Evolutionary conservation across 2,888 invertebrate genomes (phyloP), one percentile per base, ranked within the genome.

Genomic region (Argyresthia albistria): DNA sequence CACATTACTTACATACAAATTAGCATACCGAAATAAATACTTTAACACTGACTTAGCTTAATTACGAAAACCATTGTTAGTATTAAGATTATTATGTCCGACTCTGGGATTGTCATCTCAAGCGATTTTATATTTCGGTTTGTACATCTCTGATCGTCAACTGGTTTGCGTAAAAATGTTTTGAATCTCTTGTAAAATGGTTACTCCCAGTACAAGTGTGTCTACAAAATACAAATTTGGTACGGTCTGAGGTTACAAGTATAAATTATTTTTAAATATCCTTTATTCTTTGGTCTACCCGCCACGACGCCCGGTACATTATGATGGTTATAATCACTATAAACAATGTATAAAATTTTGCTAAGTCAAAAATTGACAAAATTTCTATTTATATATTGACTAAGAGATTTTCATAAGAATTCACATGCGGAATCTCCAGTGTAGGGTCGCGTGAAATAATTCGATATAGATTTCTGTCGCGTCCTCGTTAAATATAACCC

Each of bases 11-110:
- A 86, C 73, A 75, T 73, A 83, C 76, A 73, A 84, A 80, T 81
- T 87, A 87, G 79, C 76, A 76, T 82, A 82, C 77, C 69, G 76
- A 83, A 83, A 82, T 81, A 84, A 80, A 84, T 82, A 83, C 81
- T 78, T 84, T 83, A 87, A 87, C 84, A 82, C 80, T 83, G 83
- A 87, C 83, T 84, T 87, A 87, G 81, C 84, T 80, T 83, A 83
- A 77, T 72, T 79, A 80, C 80, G 79, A 80, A 75, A 84, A 81
- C 73, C 77, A 70, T 72, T 68, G 73, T 56, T 53, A 56, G 53
- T 71, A 74, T 63, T 61, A 72, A 76, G 71, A 68, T 51, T 71
- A 68, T 43, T 68, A 67, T 64, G 65, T 69, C 68, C 69, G 61
- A 71, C 70, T 70, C 64, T 59, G 62, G 70, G 60, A 60, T 64